phyloP scores from a whole-genome alignment of 2,113 vertebrate species.

The Scopus umbretta region DNA sequence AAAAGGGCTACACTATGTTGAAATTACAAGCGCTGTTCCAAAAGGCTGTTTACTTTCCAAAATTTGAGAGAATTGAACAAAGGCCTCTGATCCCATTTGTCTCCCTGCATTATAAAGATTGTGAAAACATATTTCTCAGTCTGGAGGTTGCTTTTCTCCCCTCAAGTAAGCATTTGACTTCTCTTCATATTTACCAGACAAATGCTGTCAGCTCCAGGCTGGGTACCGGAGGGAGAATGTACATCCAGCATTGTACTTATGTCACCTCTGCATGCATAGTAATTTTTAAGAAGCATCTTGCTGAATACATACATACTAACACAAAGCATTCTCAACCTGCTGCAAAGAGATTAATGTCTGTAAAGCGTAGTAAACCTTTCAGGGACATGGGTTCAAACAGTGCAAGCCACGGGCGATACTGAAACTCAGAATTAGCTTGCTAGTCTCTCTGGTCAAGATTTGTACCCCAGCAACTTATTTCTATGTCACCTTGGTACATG shows the following conservation, averaged over 20 bases:
- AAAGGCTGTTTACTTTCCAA: constrained; percentile 35
- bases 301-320: background rate
- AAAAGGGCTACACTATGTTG: background rate
- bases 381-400: background rate
- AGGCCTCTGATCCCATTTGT: constrained; percentile 35
- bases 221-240: background rate
- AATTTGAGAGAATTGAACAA: constrained; percentile 17
- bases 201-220: background rate
- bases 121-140: background rate
- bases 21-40: background rate
- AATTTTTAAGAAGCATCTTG: background rate
- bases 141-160: background rate
- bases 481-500: background rate
- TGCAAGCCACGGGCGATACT: background rate
- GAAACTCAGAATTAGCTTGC: background rate
- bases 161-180: background rate
- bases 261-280: background rate
- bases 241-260: background rate
- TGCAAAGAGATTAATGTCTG: background rate
- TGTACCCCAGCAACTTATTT: background rate
- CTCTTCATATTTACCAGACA: background rate
- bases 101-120: constrained; percentile 19
- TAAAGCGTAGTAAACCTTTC: background rate
- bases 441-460: background rate
- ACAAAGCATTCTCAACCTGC: accelerated